Evolutionary conservation across 2,113 vertebrate species (phyloP).

Genomic region (Gavialis gangeticus): DNA sequence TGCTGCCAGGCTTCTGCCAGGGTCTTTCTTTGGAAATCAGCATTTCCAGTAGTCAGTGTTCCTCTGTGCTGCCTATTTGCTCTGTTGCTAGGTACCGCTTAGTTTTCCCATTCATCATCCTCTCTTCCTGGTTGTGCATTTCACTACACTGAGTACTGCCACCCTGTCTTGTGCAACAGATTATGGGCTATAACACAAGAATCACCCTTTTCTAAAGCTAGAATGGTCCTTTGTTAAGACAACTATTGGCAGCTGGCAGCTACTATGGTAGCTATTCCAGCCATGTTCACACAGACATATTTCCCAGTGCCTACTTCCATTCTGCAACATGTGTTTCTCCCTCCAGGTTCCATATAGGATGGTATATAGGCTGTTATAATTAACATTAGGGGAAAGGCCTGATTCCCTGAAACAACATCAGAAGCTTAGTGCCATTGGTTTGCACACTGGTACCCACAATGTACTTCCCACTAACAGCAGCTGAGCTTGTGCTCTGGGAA

Average conservation of each 20-base stretch:
- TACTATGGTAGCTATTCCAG: neutral
- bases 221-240: neutral
- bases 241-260: neutral
- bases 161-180: neutral
- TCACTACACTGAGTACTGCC: neutral
- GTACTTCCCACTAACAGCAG: neutral
- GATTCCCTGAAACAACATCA: neutral
- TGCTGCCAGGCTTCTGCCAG: neutral
- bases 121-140: neutral
- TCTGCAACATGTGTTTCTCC: neutral
- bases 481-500: neutral
- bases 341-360: neutral
- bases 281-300: neutral
- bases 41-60: no score
- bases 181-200: neutral
- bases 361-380: neutral
- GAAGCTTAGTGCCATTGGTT: neutral
- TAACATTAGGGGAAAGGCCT: neutral
- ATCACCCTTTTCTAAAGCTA: neutral
- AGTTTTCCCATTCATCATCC: neutral
- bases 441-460: neutral
- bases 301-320: neutral
- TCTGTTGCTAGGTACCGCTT: neutral
- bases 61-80: neutral
- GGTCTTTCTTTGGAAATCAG: neutral